Conservation (phyloP, 2,888 invertebrate genomes). For the Lissonota sp. region DNA sequence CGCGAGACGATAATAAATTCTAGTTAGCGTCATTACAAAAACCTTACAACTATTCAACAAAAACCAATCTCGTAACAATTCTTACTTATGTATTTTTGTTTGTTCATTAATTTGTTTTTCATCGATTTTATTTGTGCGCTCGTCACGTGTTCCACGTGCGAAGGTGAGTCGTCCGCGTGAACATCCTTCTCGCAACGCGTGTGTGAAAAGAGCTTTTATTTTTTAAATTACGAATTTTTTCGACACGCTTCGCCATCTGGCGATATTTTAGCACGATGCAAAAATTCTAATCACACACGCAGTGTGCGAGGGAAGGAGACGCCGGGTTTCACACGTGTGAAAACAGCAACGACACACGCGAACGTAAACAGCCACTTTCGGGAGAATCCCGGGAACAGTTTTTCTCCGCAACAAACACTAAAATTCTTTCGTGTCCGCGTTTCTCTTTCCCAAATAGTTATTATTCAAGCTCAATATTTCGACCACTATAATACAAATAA, state of each 20-base stretch:
- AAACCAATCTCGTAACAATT: constrained; percentile 81
- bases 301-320: background rate
- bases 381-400: background rate
- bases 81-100: constrained; percentile 69
- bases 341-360: background rate
- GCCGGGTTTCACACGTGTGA: background rate
- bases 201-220: background rate
- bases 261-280: background rate
- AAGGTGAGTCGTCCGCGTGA: constrained; percentile 20
- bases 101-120: constrained; percentile 45
- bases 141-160: constrained; percentile 18
- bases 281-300: background rate
- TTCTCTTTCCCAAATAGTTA: background rate
- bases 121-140: constrained; percentile 50
- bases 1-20: constrained; percentile 75
- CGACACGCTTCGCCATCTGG: background rate
- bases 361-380: constrained; percentile 16
- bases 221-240: background rate
- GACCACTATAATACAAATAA: constrained; percentile 25
- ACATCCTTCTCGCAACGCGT: background rate
- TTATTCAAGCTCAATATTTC: constrained; percentile 34
- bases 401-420: background rate
- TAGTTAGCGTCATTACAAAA: constrained; percentile 81
- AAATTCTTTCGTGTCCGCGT: background rate
- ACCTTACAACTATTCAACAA: constrained; percentile 83